These are phyloP conservation scores for Ageneiosus marmoratus DNA, from an alignment of 2,113 vertebrate genomes.

Conservation along the genomic window DNA sequence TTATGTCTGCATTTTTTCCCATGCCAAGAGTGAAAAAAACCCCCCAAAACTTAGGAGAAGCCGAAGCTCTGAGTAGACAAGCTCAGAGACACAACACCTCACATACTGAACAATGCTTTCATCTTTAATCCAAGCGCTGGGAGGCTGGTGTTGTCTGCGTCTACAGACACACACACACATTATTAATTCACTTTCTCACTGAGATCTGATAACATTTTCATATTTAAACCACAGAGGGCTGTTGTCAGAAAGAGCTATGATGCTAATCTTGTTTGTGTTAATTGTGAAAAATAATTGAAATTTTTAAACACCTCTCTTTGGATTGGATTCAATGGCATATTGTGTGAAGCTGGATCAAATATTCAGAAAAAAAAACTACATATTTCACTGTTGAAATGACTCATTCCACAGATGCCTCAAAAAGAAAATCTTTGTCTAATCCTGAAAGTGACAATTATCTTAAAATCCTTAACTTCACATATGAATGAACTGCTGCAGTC, in stretches of 20 bases:
- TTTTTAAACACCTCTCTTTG: constrained; percentile 15
- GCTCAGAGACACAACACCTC: constrained; percentile 68
- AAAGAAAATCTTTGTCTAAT: constrained; percentile 19
- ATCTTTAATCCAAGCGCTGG: constrained; percentile 69
- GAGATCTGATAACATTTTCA: constrained; percentile 63
- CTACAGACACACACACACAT: constrained; percentile 42
- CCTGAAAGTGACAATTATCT: constrained; percentile 22
- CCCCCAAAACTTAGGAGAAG: constrained; percentile 73
- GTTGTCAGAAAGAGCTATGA: constrained; percentile 57
- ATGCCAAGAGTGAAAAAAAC: constrained; percentile 72
- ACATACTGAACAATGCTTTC: constrained; percentile 69
- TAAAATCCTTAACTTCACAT: constrained; percentile 16
- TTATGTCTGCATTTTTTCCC: constrained; percentile 75
- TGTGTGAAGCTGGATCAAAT: constrained; percentile 14
- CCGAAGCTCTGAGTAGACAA: constrained; percentile 61
- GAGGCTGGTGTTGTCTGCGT: constrained; percentile 64
- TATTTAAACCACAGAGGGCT: constrained; percentile 63
- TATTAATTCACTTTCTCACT: constrained; percentile 45
- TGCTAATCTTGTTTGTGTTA: constrained; percentile 57
- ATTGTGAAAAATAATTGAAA: constrained; percentile 32
- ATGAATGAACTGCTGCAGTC: constrained; percentile 13
- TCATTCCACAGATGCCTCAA: neutral
- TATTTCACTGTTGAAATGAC: neutral
- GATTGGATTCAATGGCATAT: constrained; percentile 10
- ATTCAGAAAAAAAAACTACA: neutral